Percentiles rank a stretch among this genome's conserved stretches.
phyloP scores from a whole-genome alignment of 35 echinoderm and acorn worm species.

The Lytechinus pictus region DNA sequence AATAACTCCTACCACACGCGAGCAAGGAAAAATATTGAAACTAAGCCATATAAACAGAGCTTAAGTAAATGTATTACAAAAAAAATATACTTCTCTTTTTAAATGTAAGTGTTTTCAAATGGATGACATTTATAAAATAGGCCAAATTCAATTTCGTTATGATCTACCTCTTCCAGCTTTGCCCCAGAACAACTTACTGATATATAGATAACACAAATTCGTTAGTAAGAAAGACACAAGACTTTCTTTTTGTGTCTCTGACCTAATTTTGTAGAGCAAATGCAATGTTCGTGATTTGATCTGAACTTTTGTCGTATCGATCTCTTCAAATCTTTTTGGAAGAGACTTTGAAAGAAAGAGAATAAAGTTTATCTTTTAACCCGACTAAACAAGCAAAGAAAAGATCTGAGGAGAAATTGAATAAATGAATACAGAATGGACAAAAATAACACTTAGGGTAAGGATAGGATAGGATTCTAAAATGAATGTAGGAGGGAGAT shows the following conservation, averaged over 20 bases:
- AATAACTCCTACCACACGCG: background rate
- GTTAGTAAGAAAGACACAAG: background rate
- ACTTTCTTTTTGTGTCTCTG: background rate
- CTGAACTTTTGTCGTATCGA: background rate
- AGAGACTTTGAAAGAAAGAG: background rate
- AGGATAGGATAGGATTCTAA: too few species aligned
- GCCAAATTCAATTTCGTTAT: background rate
- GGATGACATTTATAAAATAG: background rate
- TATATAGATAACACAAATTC: background rate
- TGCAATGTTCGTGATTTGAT: background rate
- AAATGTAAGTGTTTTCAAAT: background rate
- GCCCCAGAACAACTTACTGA: background rate
- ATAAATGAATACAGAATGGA: too few species aligned
- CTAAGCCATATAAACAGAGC: constrained; percentile 1
- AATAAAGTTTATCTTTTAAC: background rate
- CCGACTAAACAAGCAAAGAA: too few species aligned
- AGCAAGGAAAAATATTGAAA: background rate
- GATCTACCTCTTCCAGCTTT: background rate
- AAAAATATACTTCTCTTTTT: background rate
- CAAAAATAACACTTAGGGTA: too few species aligned
- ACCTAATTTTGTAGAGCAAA: background rate
- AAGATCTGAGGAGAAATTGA: too few species aligned
- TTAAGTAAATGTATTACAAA: background rate
- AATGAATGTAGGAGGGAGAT: background rate
- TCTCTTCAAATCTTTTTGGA: background rate